Conservation (phyloP, 2,888 invertebrate genomes). For the Xylota sylvarum region DNA sequence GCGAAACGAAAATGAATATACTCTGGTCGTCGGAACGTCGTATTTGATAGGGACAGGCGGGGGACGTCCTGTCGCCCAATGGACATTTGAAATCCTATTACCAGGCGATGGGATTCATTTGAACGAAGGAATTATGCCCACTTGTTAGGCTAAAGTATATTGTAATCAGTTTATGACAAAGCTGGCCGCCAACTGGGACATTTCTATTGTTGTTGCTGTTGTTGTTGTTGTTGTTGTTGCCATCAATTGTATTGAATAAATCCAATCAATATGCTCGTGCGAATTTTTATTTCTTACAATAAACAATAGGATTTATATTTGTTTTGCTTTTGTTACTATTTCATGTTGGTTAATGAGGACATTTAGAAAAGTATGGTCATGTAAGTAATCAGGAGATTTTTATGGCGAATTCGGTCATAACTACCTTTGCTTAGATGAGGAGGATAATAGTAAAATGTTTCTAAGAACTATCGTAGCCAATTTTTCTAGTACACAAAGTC, state of each 20-base stretch:
- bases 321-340: background rate
- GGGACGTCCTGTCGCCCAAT: slow-evolving; percentile 50
- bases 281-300: slow-evolving; percentile 21
- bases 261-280: slow-evolving; percentile 39
- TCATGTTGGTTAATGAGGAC: background rate
- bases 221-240: background rate
- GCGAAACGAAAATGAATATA: slow-evolving; percentile 60
- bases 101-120: slow-evolving; percentile 30
- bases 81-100: slow-evolving; percentile 64
- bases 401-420: too few species aligned
- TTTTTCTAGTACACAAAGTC: too few species aligned
- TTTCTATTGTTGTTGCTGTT: slow-evolving; percentile 1
- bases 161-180: slow-evolving; percentile 23
- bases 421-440: too few species aligned
- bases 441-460: too few species aligned
- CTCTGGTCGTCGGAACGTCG: slow-evolving; percentile 14
- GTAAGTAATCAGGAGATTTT: too few species aligned
- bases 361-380: background rate
- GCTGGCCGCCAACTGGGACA: background rate
- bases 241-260: slow-evolving; percentile 5
- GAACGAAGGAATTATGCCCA: slow-evolving; percentile 40
- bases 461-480: too few species aligned
- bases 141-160: slow-evolving; percentile 33
- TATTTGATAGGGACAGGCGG: slow-evolving; percentile 25
- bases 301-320: slow-evolving; percentile 22